Evolutionary conservation across 2,888 invertebrate species (phyloP).

Genomic region (Amphipoea oculea): DNA sequence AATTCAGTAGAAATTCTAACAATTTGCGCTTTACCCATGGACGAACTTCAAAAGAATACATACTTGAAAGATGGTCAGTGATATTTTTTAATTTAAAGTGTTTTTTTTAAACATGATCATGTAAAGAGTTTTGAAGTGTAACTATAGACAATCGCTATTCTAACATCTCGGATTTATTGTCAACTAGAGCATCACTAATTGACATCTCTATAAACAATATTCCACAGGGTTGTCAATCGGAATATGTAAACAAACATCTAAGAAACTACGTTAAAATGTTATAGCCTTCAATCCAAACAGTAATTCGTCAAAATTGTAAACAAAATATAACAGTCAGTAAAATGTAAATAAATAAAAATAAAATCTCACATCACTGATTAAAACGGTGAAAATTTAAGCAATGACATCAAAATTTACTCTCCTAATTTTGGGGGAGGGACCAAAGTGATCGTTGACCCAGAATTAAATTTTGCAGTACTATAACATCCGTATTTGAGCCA

Average conservation of each 20-base stretch:
- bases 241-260: conserved; percentile 18
- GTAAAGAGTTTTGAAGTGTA: conserved; percentile 2
- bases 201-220: conserved; percentile 23
- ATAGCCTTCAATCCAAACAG: conserved; percentile 8
- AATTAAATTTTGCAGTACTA: conserved; percentile 13
- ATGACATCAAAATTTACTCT: conserved; percentile 14
- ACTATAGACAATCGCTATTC: conserved; percentile 32
- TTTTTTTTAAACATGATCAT: conserved; percentile 6
- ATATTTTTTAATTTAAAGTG: neutral
- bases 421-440: conserved; percentile 5
- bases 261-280: conserved; percentile 6
- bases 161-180: conserved; percentile 52
- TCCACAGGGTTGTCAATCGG: conserved; percentile 23
- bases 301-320: conserved; percentile 27
- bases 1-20: neutral
- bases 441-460: conserved; percentile 37
- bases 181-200: conserved; percentile 48
- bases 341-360: conserved; percentile 38
- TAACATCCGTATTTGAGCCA: conserved; percentile 48
- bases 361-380: conserved; percentile 36
- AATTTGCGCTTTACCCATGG: conserved; percentile 12
- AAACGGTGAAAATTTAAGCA: conserved; percentile 12
- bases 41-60: neutral
- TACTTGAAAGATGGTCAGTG: neutral
- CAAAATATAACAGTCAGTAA: conserved; percentile 39